Evolutionary conservation across 2,113 vertebrate species (phyloP).

Genomic region (Saccopteryx bilineata): DNA sequence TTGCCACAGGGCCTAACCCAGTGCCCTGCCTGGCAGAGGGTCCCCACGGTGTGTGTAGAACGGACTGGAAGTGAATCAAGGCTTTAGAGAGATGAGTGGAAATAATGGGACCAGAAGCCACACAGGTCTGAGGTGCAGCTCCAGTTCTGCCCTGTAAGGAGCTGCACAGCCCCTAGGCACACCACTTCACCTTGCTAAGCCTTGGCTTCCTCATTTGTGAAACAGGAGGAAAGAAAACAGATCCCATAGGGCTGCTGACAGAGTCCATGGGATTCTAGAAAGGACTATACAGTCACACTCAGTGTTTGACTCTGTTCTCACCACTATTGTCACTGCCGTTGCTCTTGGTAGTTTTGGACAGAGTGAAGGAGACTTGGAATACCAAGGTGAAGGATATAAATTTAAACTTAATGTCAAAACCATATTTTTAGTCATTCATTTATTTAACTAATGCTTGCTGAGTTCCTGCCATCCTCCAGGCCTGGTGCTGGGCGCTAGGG

Average conservation of each 20-base stretch:
- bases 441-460: not conserved
- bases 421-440: not conserved
- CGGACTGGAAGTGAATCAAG: not conserved
- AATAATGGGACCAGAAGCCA: not conserved
- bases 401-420: not conserved
- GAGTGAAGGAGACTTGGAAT: not conserved
- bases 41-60: not conserved
- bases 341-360: not conserved
- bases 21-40: not conserved
- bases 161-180: not conserved
- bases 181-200: not conserved
- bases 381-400: not conserved
- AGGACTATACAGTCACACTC: not conserved
- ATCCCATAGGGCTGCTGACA: not conserved
- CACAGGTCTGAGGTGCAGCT: not conserved
- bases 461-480: not conserved
- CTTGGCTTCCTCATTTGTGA: not conserved
- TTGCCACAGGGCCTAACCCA: not conserved
- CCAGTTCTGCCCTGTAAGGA: not conserved
- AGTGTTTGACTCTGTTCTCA: fast-evolving
- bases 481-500: not conserved
- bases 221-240: not conserved
- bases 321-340: not conserved
- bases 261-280: not conserved
- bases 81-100: not conserved